These are phyloP conservation scores for Lysandra bellargus DNA, from an alignment of 2,888 invertebrate genomes.

Conservation along the genomic window DNA sequence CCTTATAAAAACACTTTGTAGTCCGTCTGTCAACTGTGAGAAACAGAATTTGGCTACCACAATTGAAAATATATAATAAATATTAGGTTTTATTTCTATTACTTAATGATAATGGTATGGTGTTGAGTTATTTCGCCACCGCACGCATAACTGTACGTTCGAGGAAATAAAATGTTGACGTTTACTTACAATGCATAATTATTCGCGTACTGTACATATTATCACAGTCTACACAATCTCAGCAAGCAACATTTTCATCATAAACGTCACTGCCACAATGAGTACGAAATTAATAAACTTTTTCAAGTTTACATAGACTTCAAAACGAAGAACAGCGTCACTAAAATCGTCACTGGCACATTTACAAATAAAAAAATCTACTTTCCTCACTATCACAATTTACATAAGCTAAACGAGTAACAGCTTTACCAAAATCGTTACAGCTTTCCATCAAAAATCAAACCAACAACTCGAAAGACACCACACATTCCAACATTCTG, in stretches of 20 bases:
- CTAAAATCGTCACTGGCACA: background rate
- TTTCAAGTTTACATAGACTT: background rate
- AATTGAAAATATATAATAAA: too few species aligned
- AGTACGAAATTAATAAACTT: too few species aligned
- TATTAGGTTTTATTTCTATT: background rate
- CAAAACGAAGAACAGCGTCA: background rate
- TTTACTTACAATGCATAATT: background rate
- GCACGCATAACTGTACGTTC: background rate
- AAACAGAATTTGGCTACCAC: too few species aligned
- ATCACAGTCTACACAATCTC: too few species aligned
- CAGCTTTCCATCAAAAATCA: background rate
- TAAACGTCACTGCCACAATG: background rate
- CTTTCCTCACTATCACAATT: too few species aligned
- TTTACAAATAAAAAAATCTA: background rate
- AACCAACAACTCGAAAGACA: background rate
- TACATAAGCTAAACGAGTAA: background rate
- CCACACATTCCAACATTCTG: slow-evolving; percentile 36
- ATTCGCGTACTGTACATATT: too few species aligned
- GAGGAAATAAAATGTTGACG: background rate
- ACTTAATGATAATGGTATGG: background rate
- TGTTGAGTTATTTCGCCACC: background rate
- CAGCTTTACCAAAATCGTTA: background rate
- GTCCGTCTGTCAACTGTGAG: too few species aligned
- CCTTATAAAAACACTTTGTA: too few species aligned
- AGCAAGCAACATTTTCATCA: background rate